These are phyloP conservation scores for Passer montanus DNA, from an alignment of 2,113 vertebrate genomes.

Conservation along the genomic window DNA sequence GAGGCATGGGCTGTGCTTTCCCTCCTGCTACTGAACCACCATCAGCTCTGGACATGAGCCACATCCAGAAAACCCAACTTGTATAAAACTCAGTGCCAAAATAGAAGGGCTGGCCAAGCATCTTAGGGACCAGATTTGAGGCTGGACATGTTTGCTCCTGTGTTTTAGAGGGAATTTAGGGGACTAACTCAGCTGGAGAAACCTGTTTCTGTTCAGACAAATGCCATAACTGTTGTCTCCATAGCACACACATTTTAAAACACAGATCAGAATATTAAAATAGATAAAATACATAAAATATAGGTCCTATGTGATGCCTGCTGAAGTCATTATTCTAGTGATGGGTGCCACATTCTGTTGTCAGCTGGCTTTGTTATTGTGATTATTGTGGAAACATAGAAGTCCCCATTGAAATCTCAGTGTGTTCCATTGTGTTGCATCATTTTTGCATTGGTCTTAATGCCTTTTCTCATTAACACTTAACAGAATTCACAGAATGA, in stretches of 20 bases:
- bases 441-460: not conserved
- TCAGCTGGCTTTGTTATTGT: not conserved
- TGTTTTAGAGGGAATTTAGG: not conserved
- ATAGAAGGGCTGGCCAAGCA: not conserved
- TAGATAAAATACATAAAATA: not conserved
- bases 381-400: not conserved
- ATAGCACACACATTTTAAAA: not conserved
- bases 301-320: not conserved
- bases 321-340: not conserved
- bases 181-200: not conserved
- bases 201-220: not conserved
- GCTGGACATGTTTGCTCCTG: not conserved
- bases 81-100: not conserved
- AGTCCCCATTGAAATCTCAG: not conserved
- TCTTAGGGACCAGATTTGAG: not conserved
- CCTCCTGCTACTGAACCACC: not conserved
- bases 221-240: not conserved
- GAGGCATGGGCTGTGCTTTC: not conserved
- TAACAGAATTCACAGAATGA: not conserved
- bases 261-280: not conserved
- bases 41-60: not conserved
- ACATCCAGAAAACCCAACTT: not conserved
- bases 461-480: not conserved
- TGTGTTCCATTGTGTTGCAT: not conserved
- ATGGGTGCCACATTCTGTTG: not conserved